Evolutionary conservation across 2,113 vertebrate genomes (phyloP), one percentile per base, ranked within the genome.

Genomic region (Carassius auratus): DNA sequence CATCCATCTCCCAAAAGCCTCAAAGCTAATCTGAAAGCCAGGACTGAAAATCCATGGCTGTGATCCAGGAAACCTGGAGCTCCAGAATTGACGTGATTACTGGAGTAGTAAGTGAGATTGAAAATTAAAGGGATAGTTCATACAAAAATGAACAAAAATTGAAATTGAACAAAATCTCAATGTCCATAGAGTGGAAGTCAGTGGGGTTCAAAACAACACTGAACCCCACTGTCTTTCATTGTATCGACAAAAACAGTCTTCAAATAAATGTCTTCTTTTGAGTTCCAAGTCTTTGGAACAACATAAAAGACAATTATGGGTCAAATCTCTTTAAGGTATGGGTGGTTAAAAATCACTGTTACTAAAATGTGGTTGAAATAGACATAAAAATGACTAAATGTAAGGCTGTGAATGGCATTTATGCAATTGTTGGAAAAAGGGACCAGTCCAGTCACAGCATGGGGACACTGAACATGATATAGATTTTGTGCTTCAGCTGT

Each of bases 1-100:
- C 33, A 57, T 80, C 52, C 57, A 52, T 79, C 57, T 59, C 68
- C 59, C 4, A 73, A 12, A 42, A 57, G 74, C 62, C 74, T 52
- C 26, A 84, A 86, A 66, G 33, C 68, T 57, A 78, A 83, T 74
- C 83, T 82, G 19, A 84, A 73, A 76, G 33, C 69, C 45, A 83
- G 62, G 85, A 26, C 69, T 88, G 80, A 85, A 85, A 87, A 83
- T 77, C 84, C 55, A 57, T 26, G 36, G 52, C 82, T 75, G 55
- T 7, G n/a, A 84, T 30, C 36, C n/a, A 38, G 33, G 57, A 69
- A 71, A 71, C 30, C 81, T 55, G 19, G 6, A 38, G 30, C 48
- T 82, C 10, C 45, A n/a, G 36, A 38, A 73, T 38, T 13, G 69
- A 73, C 4, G 38, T 74, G 71, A 74, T 74, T 74, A 74, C 71